Base-by-base conservation (phyloP, 2,113 vertebrate species). In the Sebastes fasciatus region DNA sequence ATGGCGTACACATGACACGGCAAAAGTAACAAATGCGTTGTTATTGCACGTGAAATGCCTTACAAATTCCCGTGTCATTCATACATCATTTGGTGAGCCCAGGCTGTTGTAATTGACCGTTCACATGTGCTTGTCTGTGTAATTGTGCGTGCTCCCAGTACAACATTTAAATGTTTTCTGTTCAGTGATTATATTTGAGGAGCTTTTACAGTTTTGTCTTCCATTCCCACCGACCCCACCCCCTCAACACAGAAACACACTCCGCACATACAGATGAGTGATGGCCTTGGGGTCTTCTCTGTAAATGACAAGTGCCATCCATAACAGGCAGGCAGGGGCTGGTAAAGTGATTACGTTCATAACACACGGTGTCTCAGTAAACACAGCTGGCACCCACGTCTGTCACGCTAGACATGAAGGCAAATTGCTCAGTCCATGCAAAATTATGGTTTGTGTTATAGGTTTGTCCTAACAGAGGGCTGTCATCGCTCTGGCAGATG, bases 271-370 rank as follows among this genome's bases (percentile, higher is more conserved):
- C 48, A 76, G 79, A 86, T 89, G 86, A 93, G 88, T 86, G 88
- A 93, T 94, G 79, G 89, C 93, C 90, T 64, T 54, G 71, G 89
- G 92, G 87, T 79, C 81, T 78, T 71, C 74, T 89, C 80, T 86
- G 83, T 94, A 93, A 93, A 89, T 93, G 93, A 94, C 94, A 95
- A 95, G 86, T 90, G 87, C 87, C 92, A 94, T 95, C 92, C 90
- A 94, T 93, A 94, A 92, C 89, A 86, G 89, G 62, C 88, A 88
- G 82, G 85, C 88, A 76, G 77, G 84, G 85, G 89, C 87, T 85
- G 82, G 89, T 93, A 91, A 95, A 95, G 92, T 86, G 90, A 94
- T 95, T 95, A 94, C 14, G 78, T 90, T 89, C 85, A 84, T 91
- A 94, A 89, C 91, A 70, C 86, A 77, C 88, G 9, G 68, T 77